Evolutionary conservation across 2,888 invertebrate species (phyloP).

Genomic region (Strigamia maritima): DNA sequence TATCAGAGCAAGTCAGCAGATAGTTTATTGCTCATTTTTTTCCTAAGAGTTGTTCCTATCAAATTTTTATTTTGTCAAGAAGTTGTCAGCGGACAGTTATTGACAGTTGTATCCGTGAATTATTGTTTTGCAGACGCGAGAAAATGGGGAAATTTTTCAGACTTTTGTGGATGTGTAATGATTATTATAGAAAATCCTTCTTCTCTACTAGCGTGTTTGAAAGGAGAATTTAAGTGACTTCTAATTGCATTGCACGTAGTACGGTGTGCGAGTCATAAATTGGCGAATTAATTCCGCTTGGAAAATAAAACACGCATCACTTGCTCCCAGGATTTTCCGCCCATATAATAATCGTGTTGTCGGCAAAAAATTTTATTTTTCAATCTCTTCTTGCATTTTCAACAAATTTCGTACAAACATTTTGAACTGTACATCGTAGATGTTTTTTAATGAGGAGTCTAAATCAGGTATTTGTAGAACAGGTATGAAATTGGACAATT

Average conservation of each 20-base stretch:
- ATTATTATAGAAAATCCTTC: conserved; percentile 15
- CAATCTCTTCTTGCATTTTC: conserved; percentile 10
- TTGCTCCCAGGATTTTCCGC: conserved; percentile 15
- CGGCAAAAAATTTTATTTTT: conserved; percentile 4
- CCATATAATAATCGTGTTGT: conserved; percentile 15
- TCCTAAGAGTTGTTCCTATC: background rate
- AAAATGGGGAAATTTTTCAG: conserved; percentile 10
- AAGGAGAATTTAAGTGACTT: conserved; percentile 15
- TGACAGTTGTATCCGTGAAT: conserved; percentile 8
- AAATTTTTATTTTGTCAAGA: conserved; percentile 9
- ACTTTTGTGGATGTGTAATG: conserved; percentile 10
- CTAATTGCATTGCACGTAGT: conserved; percentile 9
- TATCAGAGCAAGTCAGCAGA: background rate
- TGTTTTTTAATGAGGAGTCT: background rate
- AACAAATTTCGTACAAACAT: background rate
- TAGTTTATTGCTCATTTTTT: conserved; percentile 5
- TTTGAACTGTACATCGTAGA: background rate
- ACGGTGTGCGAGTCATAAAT: conserved; percentile 15
- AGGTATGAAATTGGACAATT: background rate
- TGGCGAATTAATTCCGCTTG: conserved; percentile 15
- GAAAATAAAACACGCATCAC: conserved; percentile 15
- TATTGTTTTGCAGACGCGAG: background rate
- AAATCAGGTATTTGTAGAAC: background rate
- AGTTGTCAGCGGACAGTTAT: conserved; percentile 10
- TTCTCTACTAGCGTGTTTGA: conserved; percentile 15